These are phyloP conservation scores for Talpa occidentalis DNA, from an alignment of 2,113 vertebrate species.

Conservation along the genomic window DNA sequence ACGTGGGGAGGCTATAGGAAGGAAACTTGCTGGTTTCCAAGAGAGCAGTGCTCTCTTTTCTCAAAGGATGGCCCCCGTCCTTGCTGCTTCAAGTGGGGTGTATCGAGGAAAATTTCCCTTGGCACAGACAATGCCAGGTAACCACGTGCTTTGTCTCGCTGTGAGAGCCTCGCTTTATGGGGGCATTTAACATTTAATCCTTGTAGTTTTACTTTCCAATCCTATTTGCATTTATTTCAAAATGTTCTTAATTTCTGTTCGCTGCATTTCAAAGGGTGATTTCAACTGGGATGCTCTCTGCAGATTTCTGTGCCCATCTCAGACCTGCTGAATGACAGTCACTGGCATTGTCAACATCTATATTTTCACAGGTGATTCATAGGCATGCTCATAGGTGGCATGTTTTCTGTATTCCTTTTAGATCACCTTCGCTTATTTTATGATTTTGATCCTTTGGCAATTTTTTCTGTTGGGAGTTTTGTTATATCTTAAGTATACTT, in stretches of 20 bases:
- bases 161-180: background rate
- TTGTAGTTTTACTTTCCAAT: background rate
- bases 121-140: background rate
- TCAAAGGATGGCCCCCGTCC: rapidly evolving
- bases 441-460: background rate
- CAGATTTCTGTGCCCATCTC: background rate
- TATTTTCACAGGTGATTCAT: background rate
- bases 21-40: background rate
- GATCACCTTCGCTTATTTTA: background rate
- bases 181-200: background rate
- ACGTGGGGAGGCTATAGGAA: background rate
- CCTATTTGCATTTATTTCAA: background rate
- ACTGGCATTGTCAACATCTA: background rate
- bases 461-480: background rate
- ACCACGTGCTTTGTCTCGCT: background rate
- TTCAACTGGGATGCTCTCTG: background rate
- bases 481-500: background rate
- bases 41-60: background rate
- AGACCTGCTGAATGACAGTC: background rate
- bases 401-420: background rate
- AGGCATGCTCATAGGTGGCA: too few species aligned
- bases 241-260: background rate
- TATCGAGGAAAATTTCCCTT: background rate
- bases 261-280: background rate
- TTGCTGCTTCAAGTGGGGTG: background rate